These are phyloP conservation scores for Meloidogyne hapla DNA, from an alignment of 1,140 invertebrate genomes.

Conservation along the genomic window DNA sequence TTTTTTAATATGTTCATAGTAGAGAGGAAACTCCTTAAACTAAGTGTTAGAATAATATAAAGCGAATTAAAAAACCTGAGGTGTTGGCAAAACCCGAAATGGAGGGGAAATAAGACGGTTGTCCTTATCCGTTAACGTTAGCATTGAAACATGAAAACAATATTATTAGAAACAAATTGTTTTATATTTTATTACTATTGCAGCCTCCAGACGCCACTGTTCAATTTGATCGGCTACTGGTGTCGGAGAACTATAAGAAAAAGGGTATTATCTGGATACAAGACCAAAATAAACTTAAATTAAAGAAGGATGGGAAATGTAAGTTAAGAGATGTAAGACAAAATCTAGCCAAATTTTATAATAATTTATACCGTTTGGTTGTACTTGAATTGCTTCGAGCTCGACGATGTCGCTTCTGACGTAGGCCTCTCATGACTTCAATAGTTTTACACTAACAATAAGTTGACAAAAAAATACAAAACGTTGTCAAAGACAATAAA, in stretches of 20 bases:
- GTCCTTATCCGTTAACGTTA: slow-evolving; percentile 47
- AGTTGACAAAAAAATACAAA: too few species aligned
- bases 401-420: background rate
- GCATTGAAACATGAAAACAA: slow-evolving; percentile 23
- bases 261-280: background rate
- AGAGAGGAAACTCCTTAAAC: slow-evolving; percentile 77
- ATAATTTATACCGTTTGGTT: background rate
- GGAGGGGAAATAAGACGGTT: slow-evolving; percentile 60
- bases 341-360: background rate
- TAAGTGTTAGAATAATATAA: slow-evolving; percentile 21
- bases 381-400: slow-evolving; percentile 4
- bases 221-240: slow-evolving; percentile 32
- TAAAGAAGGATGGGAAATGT: too few species aligned
- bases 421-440: background rate
- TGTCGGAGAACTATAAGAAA: background rate
- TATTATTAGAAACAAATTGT: too few species aligned
- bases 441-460: too few species aligned
- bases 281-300: too few species aligned
- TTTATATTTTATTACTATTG: too few species aligned
- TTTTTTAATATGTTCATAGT: slow-evolving; percentile 94
- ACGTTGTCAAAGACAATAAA: too few species aligned
- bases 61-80: slow-evolving; percentile 33
- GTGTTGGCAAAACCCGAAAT: slow-evolving; percentile 51
- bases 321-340: too few species aligned
- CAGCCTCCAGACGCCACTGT: slow-evolving; percentile 45